These are phyloP conservation scores for Trilocha varians DNA, from an alignment of 2,888 invertebrate genomes.

Conservation along the genomic window DNA sequence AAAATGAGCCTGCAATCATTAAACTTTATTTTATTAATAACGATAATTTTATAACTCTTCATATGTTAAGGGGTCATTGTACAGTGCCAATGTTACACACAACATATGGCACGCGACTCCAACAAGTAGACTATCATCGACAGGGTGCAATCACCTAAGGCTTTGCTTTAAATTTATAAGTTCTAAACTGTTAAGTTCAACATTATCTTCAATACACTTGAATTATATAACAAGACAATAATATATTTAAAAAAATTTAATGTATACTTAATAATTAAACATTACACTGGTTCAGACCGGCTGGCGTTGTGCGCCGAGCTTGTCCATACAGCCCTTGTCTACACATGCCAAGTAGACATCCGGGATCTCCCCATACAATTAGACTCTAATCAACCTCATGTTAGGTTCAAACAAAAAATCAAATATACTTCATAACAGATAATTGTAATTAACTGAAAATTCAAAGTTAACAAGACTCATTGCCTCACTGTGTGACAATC, in stretches of 20 bases:
- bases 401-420: constrained; percentile 51
- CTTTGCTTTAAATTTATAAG: constrained; percentile 56
- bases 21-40: constrained; percentile 67
- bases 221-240: constrained; percentile 74
- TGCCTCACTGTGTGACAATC: constrained; percentile 9
- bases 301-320: constrained; percentile 50
- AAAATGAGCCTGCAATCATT: constrained; percentile 65
- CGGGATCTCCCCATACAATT: constrained; percentile 35
- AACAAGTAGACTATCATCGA: constrained; percentile 26
- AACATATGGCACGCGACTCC: neutral
- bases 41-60: constrained; percentile 52
- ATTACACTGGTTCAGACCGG: constrained; percentile 66
- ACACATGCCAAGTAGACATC: constrained; percentile 50
- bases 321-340: constrained; percentile 34
- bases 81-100: neutral
- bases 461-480: neutral
- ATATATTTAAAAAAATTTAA: constrained; percentile 73
- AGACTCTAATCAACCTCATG: constrained; percentile 40
- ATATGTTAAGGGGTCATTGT: constrained; percentile 30
- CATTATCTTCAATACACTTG: constrained; percentile 67
- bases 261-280: constrained; percentile 69
- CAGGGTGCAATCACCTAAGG: constrained; percentile 59
- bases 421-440: constrained; percentile 22
- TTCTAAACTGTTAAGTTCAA: constrained; percentile 48
- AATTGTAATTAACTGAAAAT: too few relatives aligned